phyloP scores from a whole-genome alignment of 30 jellyfish, hydroid and myxozoan genomes.

The Aurelia aurita region DNA sequence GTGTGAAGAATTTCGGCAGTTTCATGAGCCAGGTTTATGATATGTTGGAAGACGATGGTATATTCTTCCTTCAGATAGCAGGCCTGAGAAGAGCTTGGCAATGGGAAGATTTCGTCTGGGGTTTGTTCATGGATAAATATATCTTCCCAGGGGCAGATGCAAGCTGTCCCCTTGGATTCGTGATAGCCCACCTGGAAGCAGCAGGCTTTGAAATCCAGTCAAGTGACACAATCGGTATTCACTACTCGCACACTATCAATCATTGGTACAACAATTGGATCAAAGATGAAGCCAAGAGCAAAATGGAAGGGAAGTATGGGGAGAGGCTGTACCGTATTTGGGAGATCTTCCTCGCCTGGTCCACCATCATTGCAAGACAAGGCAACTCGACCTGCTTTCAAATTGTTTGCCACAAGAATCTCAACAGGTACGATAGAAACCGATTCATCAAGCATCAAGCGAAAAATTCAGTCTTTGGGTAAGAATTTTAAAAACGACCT shows the following conservation, averaged over 20 bases:
- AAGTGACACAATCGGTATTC: slow-evolving; percentile 86
- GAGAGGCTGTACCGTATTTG: slow-evolving; percentile 88
- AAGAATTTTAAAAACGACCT: neutral
- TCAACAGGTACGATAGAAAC: slow-evolving; percentile 67
- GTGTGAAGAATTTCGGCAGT: slow-evolving; percentile 79
- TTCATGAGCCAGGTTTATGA: slow-evolving; percentile 88
- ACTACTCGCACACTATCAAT: slow-evolving; percentile 89
- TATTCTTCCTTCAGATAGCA: slow-evolving; percentile 89
- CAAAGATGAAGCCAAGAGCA: slow-evolving; percentile 56
- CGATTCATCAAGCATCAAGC: slow-evolving; percentile 54
- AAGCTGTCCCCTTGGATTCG: slow-evolving; percentile 90
- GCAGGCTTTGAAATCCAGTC: slow-evolving; percentile 96
- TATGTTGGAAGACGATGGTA: slow-evolving; percentile 90
- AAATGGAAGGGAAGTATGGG: slow-evolving; percentile 78
- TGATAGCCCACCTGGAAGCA: slow-evolving; percentile 82
- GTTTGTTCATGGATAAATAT: slow-evolving; percentile 92
- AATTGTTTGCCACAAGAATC: slow-evolving; percentile 89
- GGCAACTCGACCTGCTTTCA: slow-evolving; percentile 95
- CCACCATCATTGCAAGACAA: slow-evolving; percentile 93
- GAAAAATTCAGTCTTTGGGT: slow-evolving; percentile 49
- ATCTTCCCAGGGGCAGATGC: slow-evolving; percentile 99
- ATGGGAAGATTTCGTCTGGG: slow-evolving; percentile 98
- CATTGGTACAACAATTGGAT: slow-evolving; percentile 92
- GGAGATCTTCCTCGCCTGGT: slow-evolving; percentile 95
- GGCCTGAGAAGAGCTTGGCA: slow-evolving; percentile 97